These are phyloP conservation scores for Caenorhabditis sinica DNA, from an alignment of 2,888 invertebrate species.

Conservation along the genomic window DNA sequence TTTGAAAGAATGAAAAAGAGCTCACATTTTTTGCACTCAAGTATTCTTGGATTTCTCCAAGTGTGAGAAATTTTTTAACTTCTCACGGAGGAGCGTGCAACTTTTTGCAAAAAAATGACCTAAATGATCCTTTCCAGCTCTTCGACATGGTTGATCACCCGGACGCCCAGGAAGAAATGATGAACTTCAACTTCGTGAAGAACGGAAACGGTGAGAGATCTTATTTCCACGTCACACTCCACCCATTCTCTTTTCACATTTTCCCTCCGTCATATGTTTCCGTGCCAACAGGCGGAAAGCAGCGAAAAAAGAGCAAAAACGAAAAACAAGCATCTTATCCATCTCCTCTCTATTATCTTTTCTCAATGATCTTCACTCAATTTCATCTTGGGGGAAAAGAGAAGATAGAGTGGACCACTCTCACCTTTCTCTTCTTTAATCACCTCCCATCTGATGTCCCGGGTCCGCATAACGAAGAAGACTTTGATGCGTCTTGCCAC, in stretches of 20 bases:
- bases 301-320: slow-evolving; percentile 19
- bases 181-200: slow-evolving; percentile 56
- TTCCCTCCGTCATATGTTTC: slow-evolving; percentile 42
- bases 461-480: slow-evolving; percentile 51
- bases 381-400: slow-evolving; percentile 2
- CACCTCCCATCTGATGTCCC: slow-evolving; percentile 45
- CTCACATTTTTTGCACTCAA: too few relatives aligned
- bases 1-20: background rate
- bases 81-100: background rate
- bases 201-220: slow-evolving; percentile 44
- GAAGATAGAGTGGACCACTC: slow-evolving; percentile 9
- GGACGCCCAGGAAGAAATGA: slow-evolving; percentile 64
- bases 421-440: slow-evolving; percentile 33
- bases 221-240: background rate
- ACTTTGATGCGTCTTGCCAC: slow-evolving; percentile 19
- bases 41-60: too few relatives aligned
- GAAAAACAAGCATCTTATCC: slow-evolving; percentile 38
- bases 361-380: slow-evolving; percentile 46
- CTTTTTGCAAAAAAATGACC: background rate
- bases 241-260: background rate
- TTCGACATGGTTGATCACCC: slow-evolving; percentile 71
- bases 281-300: slow-evolving; percentile 37
- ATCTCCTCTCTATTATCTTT: slow-evolving; percentile 43
- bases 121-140: slow-evolving; percentile 44
- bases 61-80: background rate